A percentile compares a stretch with the other conserved stretches of the same genome.
These are phyloP conservation scores for Oreochromis aureus DNA, from an alignment of 2,113 vertebrate genomes.

Conservation along the genomic window DNA sequence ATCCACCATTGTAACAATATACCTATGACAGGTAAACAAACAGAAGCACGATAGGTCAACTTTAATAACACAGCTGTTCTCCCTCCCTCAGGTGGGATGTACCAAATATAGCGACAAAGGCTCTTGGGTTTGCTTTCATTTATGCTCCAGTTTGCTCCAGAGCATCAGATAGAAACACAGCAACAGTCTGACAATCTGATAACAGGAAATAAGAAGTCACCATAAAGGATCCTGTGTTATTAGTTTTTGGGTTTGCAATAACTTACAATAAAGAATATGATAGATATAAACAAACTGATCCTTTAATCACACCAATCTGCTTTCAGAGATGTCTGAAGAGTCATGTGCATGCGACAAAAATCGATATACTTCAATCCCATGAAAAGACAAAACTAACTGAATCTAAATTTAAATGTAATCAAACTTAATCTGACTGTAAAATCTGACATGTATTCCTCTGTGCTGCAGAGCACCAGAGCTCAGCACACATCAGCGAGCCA, in stretches of 20 bases:
- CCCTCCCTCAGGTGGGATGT: background rate
- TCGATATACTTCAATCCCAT: background rate
- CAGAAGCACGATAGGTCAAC: rapidly evolving
- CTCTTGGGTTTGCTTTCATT: background rate
- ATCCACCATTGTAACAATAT: background rate
- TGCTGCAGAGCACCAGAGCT: background rate
- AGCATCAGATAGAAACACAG: background rate
- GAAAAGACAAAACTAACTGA: background rate
- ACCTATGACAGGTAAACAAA: background rate
- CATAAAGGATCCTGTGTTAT: background rate
- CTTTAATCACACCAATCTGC: rapidly evolving
- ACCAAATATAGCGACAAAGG: background rate
- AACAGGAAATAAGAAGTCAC: background rate
- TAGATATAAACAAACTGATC: rapidly evolving
- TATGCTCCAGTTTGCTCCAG: background rate
- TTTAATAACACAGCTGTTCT: background rate
- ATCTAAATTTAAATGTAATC: background rate
- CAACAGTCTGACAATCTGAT: background rate
- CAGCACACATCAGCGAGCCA: rapidly evolving
- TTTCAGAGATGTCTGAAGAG: background rate
- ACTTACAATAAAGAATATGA: background rate
- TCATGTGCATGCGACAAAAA: background rate
- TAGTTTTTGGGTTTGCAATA: background rate
- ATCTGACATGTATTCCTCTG: background rate
- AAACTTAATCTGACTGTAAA: background rate